Conservation (phyloP, 2,797 vertebrate genomes). For the Gallinago solitaria region DNA sequence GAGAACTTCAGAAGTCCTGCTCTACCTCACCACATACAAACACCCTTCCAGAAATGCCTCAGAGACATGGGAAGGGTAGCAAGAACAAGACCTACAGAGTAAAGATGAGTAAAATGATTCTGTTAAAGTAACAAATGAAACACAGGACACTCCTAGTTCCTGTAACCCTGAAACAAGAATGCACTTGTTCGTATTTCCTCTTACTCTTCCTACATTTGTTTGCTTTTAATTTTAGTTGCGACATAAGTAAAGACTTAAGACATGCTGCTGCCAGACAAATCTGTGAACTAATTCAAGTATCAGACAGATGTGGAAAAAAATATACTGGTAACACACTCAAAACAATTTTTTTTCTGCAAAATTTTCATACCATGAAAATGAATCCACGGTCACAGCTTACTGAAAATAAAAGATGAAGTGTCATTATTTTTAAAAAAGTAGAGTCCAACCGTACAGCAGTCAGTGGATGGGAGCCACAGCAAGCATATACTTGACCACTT, state of each 20-base stretch:
- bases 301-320: not conserved
- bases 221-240: not conserved
- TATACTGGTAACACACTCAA: not conserved
- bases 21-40: not conserved
- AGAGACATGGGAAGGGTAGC: not conserved
- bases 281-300: not conserved
- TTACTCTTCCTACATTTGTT: conserved; percentile 17
- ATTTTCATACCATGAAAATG: not conserved
- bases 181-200: conserved; percentile 40
- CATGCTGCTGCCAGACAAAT: not conserved
- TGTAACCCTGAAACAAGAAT: conserved; percentile 44
- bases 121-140: not conserved
- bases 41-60: not conserved
- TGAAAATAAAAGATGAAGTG: not conserved
- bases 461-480: not conserved
- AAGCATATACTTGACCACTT: not conserved
- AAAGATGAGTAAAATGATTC: conserved; percentile 21
- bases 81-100: not conserved
- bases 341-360: not conserved
- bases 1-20: not conserved
- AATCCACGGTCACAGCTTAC: not conserved
- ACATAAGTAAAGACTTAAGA: not conserved
- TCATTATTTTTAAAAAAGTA: not conserved
- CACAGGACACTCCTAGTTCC: conserved; percentile 38
- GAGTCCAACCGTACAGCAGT: not conserved